Evolutionary conservation across 2,888 invertebrate genomes (phyloP).

Genomic region (Pycnomerus fuliginosus): DNA sequence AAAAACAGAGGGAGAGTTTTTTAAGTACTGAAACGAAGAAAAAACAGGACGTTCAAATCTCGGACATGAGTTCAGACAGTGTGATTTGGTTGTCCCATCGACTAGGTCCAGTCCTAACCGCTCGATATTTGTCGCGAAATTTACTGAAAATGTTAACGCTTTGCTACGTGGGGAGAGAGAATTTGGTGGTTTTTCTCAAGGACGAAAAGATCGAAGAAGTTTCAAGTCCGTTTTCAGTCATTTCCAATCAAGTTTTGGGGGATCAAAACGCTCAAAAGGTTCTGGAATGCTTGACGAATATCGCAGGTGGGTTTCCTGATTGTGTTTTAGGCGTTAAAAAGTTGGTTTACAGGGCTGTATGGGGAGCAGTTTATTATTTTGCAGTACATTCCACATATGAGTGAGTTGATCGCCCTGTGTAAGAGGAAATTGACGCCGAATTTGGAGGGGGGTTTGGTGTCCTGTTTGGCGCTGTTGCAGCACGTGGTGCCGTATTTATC

Average conservation of each 20-base stretch:
- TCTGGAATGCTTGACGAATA: constrained; percentile 85
- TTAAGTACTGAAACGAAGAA: constrained; percentile 19
- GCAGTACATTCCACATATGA: constrained; percentile 89
- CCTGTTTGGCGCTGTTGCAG: constrained; percentile 77
- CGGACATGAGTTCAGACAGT: constrained; percentile 85
- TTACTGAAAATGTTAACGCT: constrained; percentile 90
- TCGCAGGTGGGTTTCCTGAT: constrained; percentile 72
- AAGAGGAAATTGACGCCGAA: constrained; percentile 77
- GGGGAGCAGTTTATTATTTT: constrained; percentile 85
- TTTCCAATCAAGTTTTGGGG: constrained; percentile 67
- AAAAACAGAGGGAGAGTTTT: too few relatives aligned
- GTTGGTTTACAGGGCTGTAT: constrained; percentile 66
- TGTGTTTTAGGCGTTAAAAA: neutral
- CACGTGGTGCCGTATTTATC: constrained; percentile 79
- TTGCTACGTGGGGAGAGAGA: constrained; percentile 87
- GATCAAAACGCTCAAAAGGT: constrained; percentile 84
- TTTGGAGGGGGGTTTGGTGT: constrained; percentile 86
- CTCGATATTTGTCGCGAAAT: constrained; percentile 86
- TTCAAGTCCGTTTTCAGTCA: constrained; percentile 64
- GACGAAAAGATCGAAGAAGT: constrained; percentile 45
- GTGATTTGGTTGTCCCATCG: constrained; percentile 90
- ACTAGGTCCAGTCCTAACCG: constrained; percentile 90
- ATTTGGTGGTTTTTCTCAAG: constrained; percentile 56
- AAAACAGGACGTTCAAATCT: constrained; percentile 59
- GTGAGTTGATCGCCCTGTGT: constrained; percentile 79